These are phyloP conservation scores for Grus americana DNA, from an alignment of 2,113 vertebrate genomes.

Conservation along the genomic window DNA sequence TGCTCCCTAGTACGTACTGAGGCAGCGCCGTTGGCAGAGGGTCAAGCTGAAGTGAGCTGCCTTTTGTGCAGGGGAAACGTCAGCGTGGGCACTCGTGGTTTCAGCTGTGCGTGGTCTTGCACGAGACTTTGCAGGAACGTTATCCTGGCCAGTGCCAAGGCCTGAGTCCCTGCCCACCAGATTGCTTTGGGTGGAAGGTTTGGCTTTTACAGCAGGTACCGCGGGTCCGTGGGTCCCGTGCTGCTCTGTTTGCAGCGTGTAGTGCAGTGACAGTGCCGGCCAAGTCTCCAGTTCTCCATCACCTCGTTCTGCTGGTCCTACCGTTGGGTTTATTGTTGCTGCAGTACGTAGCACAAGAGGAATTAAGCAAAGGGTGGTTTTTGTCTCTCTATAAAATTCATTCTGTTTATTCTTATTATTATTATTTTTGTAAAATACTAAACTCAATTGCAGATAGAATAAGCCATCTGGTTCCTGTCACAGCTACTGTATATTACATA, in stretches of 20 bases:
- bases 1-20: fast-evolving
- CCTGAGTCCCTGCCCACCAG: fast-evolving
- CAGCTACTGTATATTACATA: constrained; percentile 11
- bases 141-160: background rate
- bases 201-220: background rate
- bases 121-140: background rate
- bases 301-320: background rate
- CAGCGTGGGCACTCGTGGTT: fast-evolving
- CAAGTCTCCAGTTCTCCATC: background rate
- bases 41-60: background rate
- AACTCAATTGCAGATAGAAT: background rate
- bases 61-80: too few species aligned
- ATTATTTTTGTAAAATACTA: background rate
- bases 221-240: fast-evolving
- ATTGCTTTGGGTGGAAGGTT: fast-evolving
- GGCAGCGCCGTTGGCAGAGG: background rate
- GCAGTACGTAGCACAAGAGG: background rate
- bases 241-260: fast-evolving
- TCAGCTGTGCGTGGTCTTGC: too few species aligned
- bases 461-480: constrained; percentile 45
- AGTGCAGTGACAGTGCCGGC: fast-evolving
- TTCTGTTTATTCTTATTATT: background rate
- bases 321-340: background rate
- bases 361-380: background rate
- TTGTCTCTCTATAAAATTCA: background rate